A percentile compares a stretch with the other conserved stretches of the same genome.
phyloP scores from a whole-genome alignment of 1,140 invertebrate genomes.

The Drosophila teissieri region DNA sequence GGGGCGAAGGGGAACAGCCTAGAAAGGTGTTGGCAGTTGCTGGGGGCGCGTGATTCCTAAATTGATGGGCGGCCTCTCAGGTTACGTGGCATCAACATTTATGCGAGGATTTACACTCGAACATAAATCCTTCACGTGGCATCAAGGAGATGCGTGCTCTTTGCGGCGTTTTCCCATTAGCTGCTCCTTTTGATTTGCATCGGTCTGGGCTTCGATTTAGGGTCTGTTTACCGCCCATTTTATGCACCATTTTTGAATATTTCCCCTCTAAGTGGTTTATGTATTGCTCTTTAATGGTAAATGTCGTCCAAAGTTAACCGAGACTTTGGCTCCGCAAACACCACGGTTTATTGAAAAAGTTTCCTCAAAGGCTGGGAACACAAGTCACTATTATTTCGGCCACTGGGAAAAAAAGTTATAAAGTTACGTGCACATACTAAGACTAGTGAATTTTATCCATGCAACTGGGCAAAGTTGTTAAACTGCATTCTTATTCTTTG shows the following conservation, averaged over 20 bases:
- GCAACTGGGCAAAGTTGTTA: no score
- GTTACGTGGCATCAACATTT: slow-evolving; percentile 60
- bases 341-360: slow-evolving; percentile 53
- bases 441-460: no score
- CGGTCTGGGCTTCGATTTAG: slow-evolving; percentile 16
- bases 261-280: slow-evolving; percentile 30
- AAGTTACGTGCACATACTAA: no score
- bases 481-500: no score
- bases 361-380: slow-evolving; percentile 1
- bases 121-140: slow-evolving; percentile 59
- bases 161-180: slow-evolving; percentile 30
- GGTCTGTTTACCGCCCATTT: slow-evolving; percentile 28
- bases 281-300: slow-evolving; percentile 30
- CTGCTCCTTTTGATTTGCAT: neutral
- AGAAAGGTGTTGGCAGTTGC: slow-evolving; percentile 54
- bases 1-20: neutral
- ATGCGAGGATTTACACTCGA: slow-evolving; percentile 63
- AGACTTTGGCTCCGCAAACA: slow-evolving; percentile 30
- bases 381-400: slow-evolving; percentile 30
- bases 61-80: slow-evolving; percentile 55
- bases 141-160: slow-evolving; percentile 36
- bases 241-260: slow-evolving; percentile 37
- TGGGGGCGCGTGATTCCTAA: slow-evolving; percentile 42
- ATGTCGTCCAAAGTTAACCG: slow-evolving; percentile 22
- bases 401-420: slow-evolving; percentile 2